Base-by-base conservation (phyloP, 2,797 vertebrate genomes). In the Amazona finschi region DNA sequence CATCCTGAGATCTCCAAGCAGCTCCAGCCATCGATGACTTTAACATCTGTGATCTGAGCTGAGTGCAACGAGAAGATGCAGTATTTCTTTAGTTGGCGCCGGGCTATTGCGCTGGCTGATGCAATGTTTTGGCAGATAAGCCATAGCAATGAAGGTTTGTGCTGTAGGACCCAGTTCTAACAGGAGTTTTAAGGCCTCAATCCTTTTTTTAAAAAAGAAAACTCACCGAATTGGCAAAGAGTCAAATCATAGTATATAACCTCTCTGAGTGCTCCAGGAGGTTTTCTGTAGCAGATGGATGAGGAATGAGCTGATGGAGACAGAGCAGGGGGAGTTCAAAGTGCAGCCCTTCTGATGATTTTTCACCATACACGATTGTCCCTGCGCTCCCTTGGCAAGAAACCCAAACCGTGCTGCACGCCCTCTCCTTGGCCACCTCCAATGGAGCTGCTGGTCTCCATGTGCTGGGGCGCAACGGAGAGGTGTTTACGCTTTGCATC, bases 261-360 rank as follows among this genome's bases (percentile, higher is more conserved):
- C 89, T 92, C 89, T 92, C 71, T 82, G 87, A 94, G 87, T 60
- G 15, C 76, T 82, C 67, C 91, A 91, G 85, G 76, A 91, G 70
- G 19, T 64, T 75, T 92, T 92, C 72, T 0, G 0, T 60, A 85
- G 79, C 89, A 96, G 89, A 85, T 95, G 92, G 76, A 88, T 96
- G 87, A 96, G 70, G 94, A 93, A 92, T 65, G 82, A 93, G 38
- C 73, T 91, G 89, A 90, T 83, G 90, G 72, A 93, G 85, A 84
- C 36, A 38, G 85, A 91, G 62, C 65, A 84, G 58, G 19, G 39
- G 33, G 81, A 78, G 74, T 67, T 96, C 1, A 49, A 84, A 90
- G 80, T 4, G 6, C 67, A 91, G 80, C 17, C 70, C 21, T 66
- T 91, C 73, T 76, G 71, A 72, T 90, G 44, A 86, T 95, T 95